Base-by-base conservation (phyloP, 2,113 vertebrate species). In the Ageneiosus marmoratus region DNA sequence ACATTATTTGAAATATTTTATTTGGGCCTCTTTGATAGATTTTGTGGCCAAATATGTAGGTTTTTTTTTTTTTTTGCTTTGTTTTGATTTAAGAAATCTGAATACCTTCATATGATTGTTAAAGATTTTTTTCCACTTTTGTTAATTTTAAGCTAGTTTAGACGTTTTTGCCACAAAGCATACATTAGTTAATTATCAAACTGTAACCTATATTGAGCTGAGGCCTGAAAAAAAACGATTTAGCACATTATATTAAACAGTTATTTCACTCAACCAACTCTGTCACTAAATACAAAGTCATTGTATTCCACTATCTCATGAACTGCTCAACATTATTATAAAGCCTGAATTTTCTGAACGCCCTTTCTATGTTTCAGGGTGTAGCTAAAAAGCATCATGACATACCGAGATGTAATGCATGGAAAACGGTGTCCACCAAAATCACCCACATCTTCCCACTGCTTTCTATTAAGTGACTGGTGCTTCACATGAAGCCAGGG, bases 361-460 rank as follows among this genome's bases (percentile, higher is more conserved):
- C 20, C n/a, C n/a, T 48, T 60, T 27, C 58, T 15, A 46, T 12
- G 1, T 37, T 55, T 76, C 37, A 16, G 20, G 73, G 2, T 53
- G 18, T 37, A 27, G n/a, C 15, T 84, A 44, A 72, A 13, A 70
- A 69, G 74, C 50, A 70, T 27, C 62, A 65, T 60, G 50, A 46
- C 82, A 79, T 87, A 89, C 88, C 88, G 74, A 58, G 88, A 86
- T 6, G 82, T 83, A 63, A 84, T 73, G 55, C 83, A 80, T 72
- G 84, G 81, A 37, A 85, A 74, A n/a, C 88, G 86, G 16, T 77
- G 72, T 69, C 70, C 83, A 44, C 79, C 83, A 41, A 48, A 37
- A 77, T 82, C 75, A 46, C 60, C 80, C 22, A 78, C 73, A 72
- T 87, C 76, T 55, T 65, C 15, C 85, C 70, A 84, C 2, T 67